These are phyloP conservation scores for Mamestra brassicae DNA, from an alignment of 2,888 invertebrate species.

Conservation along the genomic window DNA sequence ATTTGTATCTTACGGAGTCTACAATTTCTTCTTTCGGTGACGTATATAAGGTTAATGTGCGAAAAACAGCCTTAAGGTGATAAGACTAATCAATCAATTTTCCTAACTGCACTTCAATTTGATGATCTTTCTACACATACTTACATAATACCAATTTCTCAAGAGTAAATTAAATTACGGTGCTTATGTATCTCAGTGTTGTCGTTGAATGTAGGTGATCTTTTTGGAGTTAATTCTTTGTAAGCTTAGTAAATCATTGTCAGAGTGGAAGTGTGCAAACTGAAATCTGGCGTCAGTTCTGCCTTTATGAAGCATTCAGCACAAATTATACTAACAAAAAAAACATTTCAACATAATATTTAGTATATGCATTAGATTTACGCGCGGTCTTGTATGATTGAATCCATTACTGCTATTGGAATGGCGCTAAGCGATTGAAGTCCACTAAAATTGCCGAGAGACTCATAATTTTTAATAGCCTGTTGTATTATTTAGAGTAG, in stretches of 20 bases:
- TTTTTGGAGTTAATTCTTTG: background rate
- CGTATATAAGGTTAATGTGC: background rate
- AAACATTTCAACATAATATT: slow-evolving; percentile 43
- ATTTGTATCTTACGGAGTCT: too few relatives aligned
- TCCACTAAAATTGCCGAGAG: slow-evolving; percentile 28
- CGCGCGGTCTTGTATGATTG: slow-evolving; percentile 51
- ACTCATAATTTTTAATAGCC: slow-evolving; percentile 31
- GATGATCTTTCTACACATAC: background rate
- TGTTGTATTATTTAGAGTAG: slow-evolving; percentile 55
- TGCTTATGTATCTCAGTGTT: background rate
- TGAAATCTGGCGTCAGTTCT: slow-evolving; percentile 34
- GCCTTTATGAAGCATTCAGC: slow-evolving; percentile 23
- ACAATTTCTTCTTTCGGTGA: too few relatives aligned
- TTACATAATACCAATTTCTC: background rate
- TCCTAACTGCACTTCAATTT: background rate
- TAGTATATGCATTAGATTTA: slow-evolving; percentile 49
- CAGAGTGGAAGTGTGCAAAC: slow-evolving; percentile 4
- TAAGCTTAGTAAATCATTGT: background rate
- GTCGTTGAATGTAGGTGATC: background rate
- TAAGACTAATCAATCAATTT: background rate
- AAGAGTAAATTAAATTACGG: background rate
- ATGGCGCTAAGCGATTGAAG: slow-evolving; percentile 29
- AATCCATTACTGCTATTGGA: slow-evolving; percentile 34
- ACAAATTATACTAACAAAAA: slow-evolving; percentile 36
- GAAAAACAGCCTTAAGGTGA: background rate